phyloP scores from a whole-genome alignment of 2,113 vertebrate genomes.

The Poicephalus gulielmi region DNA sequence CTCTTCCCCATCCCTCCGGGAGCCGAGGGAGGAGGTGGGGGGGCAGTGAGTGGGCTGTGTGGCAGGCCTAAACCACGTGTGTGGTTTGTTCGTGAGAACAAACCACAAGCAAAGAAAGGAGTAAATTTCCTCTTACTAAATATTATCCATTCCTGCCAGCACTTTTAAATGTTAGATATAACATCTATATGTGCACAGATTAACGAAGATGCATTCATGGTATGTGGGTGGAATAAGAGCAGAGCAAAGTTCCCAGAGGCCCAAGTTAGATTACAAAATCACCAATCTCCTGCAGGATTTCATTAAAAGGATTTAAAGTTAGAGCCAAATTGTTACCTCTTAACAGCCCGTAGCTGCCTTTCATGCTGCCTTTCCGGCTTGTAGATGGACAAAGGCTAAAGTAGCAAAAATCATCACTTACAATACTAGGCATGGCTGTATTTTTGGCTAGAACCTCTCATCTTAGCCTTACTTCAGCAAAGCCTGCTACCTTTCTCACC shows the following conservation, averaged over 20 bases:
- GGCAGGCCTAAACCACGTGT: no score
- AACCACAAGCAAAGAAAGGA: constrained; percentile 12
- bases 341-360: not conserved
- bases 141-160: not conserved
- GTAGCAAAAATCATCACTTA: not conserved
- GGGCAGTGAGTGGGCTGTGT: no score
- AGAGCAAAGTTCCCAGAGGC: not conserved
- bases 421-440: not conserved
- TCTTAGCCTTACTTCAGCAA: not conserved
- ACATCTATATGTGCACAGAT: not conserved
- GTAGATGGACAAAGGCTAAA: not conserved
- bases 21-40: no score
- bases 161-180: not conserved
- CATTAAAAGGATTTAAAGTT: not conserved
- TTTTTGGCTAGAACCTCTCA: not conserved
- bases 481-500: not conserved
- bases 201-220: constrained; percentile 19
- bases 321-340: not conserved
- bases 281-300: not conserved
- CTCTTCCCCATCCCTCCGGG: no score
- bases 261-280: not conserved
- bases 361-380: not conserved
- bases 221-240: not conserved
- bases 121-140: constrained; percentile 17
- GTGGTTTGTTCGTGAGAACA: not conserved